Evolutionary conservation across 2,797 vertebrate species (phyloP), one percentile per base, ranked within the genome.

Genomic region (Phoxinus dragarum): DNA sequence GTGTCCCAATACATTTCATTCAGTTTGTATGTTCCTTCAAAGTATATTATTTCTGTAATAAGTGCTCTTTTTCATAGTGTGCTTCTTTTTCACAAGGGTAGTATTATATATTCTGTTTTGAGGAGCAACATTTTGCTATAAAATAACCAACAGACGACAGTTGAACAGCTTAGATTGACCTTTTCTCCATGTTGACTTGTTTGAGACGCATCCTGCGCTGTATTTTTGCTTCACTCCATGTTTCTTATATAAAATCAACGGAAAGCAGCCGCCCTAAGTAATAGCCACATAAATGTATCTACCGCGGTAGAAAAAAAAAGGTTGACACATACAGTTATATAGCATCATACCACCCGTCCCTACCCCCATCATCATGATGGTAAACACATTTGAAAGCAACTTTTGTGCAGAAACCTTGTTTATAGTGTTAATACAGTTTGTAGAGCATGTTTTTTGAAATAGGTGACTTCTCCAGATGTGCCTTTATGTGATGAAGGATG

Each of bases 391-490:
- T 38, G 44, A 84, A 36, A 17, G n/a, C 42, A 59, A 36, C 14
- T 74, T 73, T 61, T 44, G 11, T 49, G 19, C 56, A 11, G 42
- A 21, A 42, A 27, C 34, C 8, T 67, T 64, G 71, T 52, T 64
- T 69, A 71, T 42, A 66, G 54, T 44, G 40, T 56, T 76, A 56
- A 81, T 84, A 61, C 6, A 42, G 36, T 78, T 61, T 77, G 52
- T 31, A 56, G 49, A 69, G 61, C 47, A 56, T 38, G 34, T 12
- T 72, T 61, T 34, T 34, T 34, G 21, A 61, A 42, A 77, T 38
- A 52, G 40, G 61, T 72, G 79, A 82, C 79, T 71, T 73, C 59
- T 67, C 67, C 75, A 83, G 74, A 86, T 77, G 49, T 52, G 86
- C 34, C 34, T 66, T 71, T 79, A 31, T 67, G n/a, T 31, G 79